A percentile compares a stretch with the other conserved stretches of the same genome.
phyloP scores from a whole-genome alignment of 2,888 invertebrate species.

The Spicauda simplicius region DNA sequence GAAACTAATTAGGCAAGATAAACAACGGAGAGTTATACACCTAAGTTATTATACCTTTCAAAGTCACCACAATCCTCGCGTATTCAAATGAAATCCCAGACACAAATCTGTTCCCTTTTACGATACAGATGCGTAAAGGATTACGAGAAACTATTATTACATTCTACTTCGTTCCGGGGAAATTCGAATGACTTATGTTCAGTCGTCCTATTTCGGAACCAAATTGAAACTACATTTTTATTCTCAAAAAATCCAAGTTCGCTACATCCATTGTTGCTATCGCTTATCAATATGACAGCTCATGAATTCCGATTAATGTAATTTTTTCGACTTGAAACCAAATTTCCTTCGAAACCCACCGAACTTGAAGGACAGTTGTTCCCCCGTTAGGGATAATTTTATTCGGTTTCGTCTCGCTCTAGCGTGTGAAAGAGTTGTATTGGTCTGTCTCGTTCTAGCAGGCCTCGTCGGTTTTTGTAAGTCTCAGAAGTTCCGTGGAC shows the following conservation, averaged over 20 bases:
- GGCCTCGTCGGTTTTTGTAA: constrained; percentile 76
- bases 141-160: constrained; percentile 64
- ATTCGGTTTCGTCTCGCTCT: constrained; percentile 58
- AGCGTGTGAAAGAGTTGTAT: constrained; percentile 46
- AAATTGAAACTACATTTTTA: constrained; percentile 6
- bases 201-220: constrained; percentile 48
- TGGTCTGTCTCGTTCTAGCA: constrained; percentile 60
- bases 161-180: constrained; percentile 61
- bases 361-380: constrained; percentile 62
- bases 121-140: constrained; percentile 64
- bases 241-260: constrained; percentile 7
- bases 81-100: constrained; percentile 59
- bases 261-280: constrained; percentile 23
- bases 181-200: constrained; percentile 48
- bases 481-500: constrained; percentile 75
- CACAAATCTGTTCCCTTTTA: constrained; percentile 64
- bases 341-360: constrained; percentile 59
- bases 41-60: constrained; percentile 49
- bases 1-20: constrained; percentile 34
- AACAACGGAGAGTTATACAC: constrained; percentile 38
- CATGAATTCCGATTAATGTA: constrained; percentile 42
- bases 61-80: constrained; percentile 51
- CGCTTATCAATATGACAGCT: constrained; percentile 37
- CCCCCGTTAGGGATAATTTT: constrained; percentile 61
- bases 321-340: constrained; percentile 42